Conservation (phyloP, 2,797 vertebrate species). For the Acanthopagrus latus region DNA sequence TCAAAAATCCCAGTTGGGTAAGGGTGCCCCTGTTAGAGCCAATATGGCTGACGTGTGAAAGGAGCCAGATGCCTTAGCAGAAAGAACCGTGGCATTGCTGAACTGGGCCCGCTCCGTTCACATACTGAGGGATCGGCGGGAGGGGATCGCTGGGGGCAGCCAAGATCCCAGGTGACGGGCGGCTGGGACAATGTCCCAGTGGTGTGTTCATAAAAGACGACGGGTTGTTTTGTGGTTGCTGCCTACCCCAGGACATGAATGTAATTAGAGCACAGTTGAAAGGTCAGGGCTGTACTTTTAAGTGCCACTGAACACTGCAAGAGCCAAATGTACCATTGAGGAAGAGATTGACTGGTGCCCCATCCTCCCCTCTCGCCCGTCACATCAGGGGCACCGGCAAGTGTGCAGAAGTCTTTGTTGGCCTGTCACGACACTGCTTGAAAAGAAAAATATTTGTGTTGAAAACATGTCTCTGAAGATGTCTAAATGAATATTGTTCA, state of each 20-base stretch:
- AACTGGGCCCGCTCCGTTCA: constrained; percentile 66
- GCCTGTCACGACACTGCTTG: constrained; percentile 57
- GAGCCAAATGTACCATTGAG: constrained; percentile 79
- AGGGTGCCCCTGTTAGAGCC: constrained; percentile 65
- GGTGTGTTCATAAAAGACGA: constrained; percentile 83
- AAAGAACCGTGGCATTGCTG: constrained; percentile 74
- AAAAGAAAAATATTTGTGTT: constrained; percentile 62
- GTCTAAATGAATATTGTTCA: constrained; percentile 34
- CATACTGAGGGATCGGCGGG: constrained; percentile 71
- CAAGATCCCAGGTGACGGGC: constrained; percentile 85
- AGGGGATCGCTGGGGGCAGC: constrained; percentile 76
- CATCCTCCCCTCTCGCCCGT: constrained; percentile 52
- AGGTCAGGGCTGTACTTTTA: constrained; percentile 83
- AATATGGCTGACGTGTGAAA: constrained; percentile 82
- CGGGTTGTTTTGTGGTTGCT: constrained; percentile 81
- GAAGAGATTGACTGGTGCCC: constrained; percentile 76
- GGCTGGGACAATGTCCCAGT: constrained; percentile 82
- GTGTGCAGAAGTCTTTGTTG: constrained; percentile 70
- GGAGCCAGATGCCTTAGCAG: constrained; percentile 78
- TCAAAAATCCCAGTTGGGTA: constrained; percentile 62
- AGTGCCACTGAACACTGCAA: constrained; percentile 80
- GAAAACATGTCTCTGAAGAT: constrained; percentile 46
- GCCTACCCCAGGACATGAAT: constrained; percentile 83
- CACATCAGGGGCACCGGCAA: constrained; percentile 58
- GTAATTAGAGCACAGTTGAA: constrained; percentile 87